Evolutionary conservation across 1,140 invertebrate genomes (phyloP).

Genomic region (Drosophila teissieri): DNA sequence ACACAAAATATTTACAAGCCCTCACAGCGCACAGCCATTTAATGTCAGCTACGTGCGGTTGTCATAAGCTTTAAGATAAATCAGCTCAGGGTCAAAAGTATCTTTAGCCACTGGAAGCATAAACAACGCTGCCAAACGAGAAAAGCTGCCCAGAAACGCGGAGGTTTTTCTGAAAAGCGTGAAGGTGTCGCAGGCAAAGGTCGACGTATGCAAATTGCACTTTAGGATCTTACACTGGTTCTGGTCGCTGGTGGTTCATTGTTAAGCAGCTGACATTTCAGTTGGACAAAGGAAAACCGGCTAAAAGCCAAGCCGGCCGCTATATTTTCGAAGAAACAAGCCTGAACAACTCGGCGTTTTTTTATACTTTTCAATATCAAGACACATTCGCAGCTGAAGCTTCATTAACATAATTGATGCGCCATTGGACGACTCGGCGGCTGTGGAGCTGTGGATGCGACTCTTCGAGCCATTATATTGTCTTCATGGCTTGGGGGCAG

Average conservation of each 20-base stretch:
- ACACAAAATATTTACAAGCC: conserved; percentile 38
- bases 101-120: conserved; percentile 30
- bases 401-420: conserved; percentile 83
- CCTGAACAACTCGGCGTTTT: conserved; percentile 27
- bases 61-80: conserved; percentile 64
- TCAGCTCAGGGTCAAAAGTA: conserved; percentile 68
- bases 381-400: conserved; percentile 75
- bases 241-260: conserved; percentile 26
- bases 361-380: conserved; percentile 69
- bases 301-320: conserved; percentile 45
- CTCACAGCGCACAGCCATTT: conserved; percentile 25
- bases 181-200: conserved; percentile 64
- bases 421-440: conserved; percentile 61
- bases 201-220: conserved; percentile 69
- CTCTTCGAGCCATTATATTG: conserved; percentile 67
- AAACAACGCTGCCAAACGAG: conserved; percentile 47
- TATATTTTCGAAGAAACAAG: conserved; percentile 27
- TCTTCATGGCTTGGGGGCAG: conserved; percentile 63
- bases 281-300: conserved; percentile 57
- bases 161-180: conserved; percentile 36
- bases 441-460: conserved; percentile 18
- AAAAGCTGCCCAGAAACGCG: conserved; percentile 37
- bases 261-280: conserved; percentile 51
- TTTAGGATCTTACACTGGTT: conserved; percentile 33
- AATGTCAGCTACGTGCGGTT: conserved; percentile 54